These are phyloP conservation scores for Saguinus oedipus DNA, from an alignment of 2,797 vertebrate genomes.

Conservation along the genomic window DNA sequence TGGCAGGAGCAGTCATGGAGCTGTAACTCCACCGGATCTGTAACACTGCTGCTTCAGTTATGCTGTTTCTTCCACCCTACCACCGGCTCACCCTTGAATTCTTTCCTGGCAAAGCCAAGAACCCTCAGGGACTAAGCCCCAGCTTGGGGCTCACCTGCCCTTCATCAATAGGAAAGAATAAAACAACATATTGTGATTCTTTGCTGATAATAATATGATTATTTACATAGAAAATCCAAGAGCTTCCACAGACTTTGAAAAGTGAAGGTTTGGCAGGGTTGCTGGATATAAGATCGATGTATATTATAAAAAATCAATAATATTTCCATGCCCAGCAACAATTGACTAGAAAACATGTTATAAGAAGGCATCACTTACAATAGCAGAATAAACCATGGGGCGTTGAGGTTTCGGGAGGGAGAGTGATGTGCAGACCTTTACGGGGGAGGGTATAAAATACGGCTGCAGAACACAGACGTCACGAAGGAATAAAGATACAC, in stretches of 20 bases:
- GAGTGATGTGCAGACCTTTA: neutral
- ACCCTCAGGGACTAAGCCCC: neutral
- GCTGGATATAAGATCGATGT: neutral
- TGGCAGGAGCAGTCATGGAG: too few relatives aligned
- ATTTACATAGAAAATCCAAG: neutral
- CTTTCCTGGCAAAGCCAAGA: neutral
- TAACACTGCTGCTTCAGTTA: neutral
- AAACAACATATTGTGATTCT: neutral
- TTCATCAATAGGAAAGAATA: neutral
- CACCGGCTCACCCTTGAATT: neutral
- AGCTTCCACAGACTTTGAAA: neutral
- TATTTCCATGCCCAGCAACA: neutral
- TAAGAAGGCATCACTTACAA: neutral
- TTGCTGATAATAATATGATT: neutral
- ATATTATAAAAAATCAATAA: neutral
- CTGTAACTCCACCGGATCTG: neutral
- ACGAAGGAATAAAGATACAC: neutral
- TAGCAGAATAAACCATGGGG: neutral
- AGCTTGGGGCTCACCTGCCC: neutral
- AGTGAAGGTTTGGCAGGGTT: neutral
- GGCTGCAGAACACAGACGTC: neutral
- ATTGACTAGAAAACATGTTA: neutral
- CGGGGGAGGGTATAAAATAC: neutral
- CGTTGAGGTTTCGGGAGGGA: neutral
- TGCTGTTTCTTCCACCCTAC: neutral